Percentiles rank a stretch among this genome's conserved stretches.
Conservation (phyloP, 2,888 invertebrate species). For the Athetis lepigone region DNA sequence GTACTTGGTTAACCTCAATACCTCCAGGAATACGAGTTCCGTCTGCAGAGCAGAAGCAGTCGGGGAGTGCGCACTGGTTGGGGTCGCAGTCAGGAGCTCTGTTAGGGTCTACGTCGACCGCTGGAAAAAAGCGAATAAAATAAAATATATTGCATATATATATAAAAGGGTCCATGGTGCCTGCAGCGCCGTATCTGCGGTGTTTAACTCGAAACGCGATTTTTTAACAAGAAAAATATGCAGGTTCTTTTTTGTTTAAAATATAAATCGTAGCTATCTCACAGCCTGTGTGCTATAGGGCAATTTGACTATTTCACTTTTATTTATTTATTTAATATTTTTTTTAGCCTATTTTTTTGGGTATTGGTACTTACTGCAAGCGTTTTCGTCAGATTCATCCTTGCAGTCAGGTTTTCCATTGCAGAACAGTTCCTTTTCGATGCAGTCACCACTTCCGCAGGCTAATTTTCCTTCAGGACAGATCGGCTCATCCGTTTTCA, state of each 20-base stretch:
- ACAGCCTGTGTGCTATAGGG: no score
- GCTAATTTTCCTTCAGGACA: constrained; percentile 97
- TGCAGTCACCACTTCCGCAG: constrained; percentile 97
- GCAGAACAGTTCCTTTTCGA: constrained; percentile 97
- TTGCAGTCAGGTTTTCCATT: constrained; percentile 98
- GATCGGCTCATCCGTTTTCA: constrained; percentile 98
- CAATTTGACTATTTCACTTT: no score
- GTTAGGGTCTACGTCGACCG: constrained; percentile 97
- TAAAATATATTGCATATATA: no score
- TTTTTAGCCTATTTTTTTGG: not conserved
- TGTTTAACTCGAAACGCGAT: no score
- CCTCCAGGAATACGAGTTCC: constrained; percentile 97
- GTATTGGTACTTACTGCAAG: constrained; percentile 95
- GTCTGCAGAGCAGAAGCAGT: constrained; percentile 98
- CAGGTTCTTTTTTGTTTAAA: no score
- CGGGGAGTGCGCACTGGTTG: constrained; percentile 96
- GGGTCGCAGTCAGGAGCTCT: constrained; percentile 97
- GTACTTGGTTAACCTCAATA: constrained; percentile 95
- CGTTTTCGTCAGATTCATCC: constrained; percentile 98
- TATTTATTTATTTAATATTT: no score
- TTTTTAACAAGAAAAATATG: no score
- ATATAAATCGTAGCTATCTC: no score
- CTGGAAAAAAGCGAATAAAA: constrained; percentile 85
- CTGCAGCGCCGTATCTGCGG: no score
- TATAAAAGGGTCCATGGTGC: no score